Evolutionary conservation across 2,797 vertebrate genomes (phyloP).

Genomic region (Otolemur crassicaudatus): DNA sequence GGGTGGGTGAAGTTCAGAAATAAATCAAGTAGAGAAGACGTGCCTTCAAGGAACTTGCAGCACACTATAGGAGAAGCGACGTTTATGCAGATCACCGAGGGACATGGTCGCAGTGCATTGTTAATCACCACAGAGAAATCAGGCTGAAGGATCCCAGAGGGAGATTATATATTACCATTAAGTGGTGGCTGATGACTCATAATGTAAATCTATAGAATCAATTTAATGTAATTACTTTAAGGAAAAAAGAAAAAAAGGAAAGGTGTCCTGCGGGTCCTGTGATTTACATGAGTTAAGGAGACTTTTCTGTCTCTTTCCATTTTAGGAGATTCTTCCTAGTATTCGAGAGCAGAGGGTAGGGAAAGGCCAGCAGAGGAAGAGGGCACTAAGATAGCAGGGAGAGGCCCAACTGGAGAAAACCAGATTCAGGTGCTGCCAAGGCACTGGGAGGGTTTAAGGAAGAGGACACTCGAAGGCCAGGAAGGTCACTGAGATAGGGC

Average conservation of each 20-base stretch:
- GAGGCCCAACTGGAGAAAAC: fast-evolving
- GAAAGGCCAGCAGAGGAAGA: background rate
- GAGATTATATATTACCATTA: background rate
- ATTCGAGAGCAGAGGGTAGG: background rate
- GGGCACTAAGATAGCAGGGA: fast-evolving
- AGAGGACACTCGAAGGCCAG: background rate
- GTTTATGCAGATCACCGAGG: background rate
- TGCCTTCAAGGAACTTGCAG: background rate
- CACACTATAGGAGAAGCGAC: background rate
- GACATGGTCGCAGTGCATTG: background rate
- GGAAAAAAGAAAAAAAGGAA: background rate
- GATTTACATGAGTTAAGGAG: background rate
- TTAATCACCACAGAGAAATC: background rate
- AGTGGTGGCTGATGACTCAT: conserved; percentile 10
- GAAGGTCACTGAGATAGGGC: background rate
- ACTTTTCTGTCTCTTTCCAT: background rate
- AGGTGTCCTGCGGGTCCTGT: background rate
- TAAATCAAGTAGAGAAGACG: background rate
- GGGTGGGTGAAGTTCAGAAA: background rate
- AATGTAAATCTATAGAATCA: background rate
- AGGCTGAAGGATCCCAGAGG: background rate
- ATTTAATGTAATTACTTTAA: conserved; percentile 21
- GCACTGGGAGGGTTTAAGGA: background rate
- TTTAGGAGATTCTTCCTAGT: background rate
- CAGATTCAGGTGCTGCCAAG: background rate